phyloP scores from a whole-genome alignment of 2,113 vertebrate genomes.

The Ageneiosus marmoratus region DNA sequence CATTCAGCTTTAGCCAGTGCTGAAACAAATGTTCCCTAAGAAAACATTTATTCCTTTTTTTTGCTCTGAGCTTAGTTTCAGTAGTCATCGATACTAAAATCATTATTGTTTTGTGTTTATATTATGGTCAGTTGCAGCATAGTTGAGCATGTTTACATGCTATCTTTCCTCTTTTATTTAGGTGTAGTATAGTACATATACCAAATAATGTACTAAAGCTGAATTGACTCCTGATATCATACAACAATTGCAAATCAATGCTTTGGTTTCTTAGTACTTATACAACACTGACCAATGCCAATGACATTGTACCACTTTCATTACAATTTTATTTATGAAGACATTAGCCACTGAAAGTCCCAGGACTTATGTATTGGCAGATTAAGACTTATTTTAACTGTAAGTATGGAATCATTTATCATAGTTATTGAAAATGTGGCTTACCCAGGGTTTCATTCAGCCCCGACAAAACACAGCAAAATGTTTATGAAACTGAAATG shows the following conservation, averaged over 20 bases:
- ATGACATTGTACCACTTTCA: background rate
- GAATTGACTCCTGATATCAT: background rate
- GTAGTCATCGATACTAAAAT: background rate
- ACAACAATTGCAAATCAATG: background rate
- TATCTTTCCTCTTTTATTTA: slow-evolving; percentile 23
- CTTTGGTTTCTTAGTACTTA: background rate
- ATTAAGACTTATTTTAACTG: background rate
- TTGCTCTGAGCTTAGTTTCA: background rate
- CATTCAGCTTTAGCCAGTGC: background rate
- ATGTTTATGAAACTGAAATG: no score
- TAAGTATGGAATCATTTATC: background rate
- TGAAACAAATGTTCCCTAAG: background rate
- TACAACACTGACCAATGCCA: background rate
- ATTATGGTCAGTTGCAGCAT: background rate
- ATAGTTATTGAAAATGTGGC: background rate
- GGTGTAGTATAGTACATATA: background rate
- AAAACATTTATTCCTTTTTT: background rate
- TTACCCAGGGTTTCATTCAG: background rate
- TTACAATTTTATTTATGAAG: background rate
- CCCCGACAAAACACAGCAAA: no score
- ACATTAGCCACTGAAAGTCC: background rate
- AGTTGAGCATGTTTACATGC: slow-evolving; percentile 24
- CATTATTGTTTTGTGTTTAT: background rate
- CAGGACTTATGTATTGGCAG: background rate
- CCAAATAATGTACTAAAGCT: background rate